phyloP scores from a whole-genome alignment of 2,113 vertebrate genomes.

The Microcebus griseorufus region DNA sequence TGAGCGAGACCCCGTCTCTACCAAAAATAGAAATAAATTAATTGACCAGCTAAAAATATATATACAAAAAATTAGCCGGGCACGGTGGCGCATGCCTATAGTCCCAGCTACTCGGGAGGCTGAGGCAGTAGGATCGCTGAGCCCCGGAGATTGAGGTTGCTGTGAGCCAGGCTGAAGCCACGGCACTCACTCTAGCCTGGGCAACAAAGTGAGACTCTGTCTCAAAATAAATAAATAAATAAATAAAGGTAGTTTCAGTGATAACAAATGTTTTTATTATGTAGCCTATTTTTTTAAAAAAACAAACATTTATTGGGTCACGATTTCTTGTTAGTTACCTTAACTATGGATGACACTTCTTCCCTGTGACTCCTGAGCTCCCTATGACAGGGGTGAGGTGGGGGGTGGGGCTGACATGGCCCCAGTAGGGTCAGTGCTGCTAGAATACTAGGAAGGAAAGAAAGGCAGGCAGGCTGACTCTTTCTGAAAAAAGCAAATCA shows the following conservation, averaged over 20 bases:
- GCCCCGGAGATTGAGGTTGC: no score
- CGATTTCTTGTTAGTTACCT: background rate
- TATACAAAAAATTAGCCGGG: no score
- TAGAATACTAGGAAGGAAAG: background rate
- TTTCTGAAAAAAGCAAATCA: background rate
- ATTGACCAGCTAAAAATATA: no score
- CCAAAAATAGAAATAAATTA: no score
- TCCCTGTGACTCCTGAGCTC: background rate
- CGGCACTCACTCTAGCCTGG: no score
- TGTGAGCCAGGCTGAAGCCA: no score
- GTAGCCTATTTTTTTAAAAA: background rate
- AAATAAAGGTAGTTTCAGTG: background rate
- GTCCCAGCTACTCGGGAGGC: no score
- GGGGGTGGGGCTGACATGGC: background rate
- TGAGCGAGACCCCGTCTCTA: no score
- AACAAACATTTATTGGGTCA: background rate
- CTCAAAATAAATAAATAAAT: no score
- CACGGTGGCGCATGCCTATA: no score
- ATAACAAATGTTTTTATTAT: background rate
- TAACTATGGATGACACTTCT: background rate
- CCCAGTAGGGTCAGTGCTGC: fast-evolving
- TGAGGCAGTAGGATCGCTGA: no score
- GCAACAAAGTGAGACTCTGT: no score
- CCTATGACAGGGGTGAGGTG: background rate
- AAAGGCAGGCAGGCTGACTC: background rate